Conservation (phyloP, 2,797 vertebrate species). For the Tinamus major region DNA sequence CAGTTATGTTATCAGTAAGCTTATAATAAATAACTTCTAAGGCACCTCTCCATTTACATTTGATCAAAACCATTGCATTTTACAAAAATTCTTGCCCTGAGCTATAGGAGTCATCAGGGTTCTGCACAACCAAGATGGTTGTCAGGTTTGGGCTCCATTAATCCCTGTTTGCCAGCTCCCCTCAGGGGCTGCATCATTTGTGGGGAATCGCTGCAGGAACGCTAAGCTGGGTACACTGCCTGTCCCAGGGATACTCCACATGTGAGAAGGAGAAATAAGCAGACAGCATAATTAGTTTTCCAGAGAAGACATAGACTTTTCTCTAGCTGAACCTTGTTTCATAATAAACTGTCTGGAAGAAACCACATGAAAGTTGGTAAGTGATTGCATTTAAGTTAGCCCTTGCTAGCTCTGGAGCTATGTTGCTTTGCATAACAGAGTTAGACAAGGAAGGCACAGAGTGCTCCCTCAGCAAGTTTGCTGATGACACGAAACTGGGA, state of each 20-base stretch:
- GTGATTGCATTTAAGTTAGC: background rate
- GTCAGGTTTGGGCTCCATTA: background rate
- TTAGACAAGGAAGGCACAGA: background rate
- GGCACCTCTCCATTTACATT: background rate
- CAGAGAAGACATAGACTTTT: background rate
- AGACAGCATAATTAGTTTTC: background rate
- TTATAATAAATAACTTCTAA: background rate
- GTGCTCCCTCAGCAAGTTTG: no score
- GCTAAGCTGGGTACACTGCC: accelerated
- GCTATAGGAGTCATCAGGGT: accelerated
- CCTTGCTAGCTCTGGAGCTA: background rate
- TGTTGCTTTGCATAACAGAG: background rate
- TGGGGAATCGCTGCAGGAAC: background rate
- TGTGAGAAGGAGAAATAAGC: background rate
- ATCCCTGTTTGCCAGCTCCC: accelerated
- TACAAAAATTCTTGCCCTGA: background rate
- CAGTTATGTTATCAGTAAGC: background rate
- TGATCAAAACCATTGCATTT: background rate
- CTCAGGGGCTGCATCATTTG: background rate
- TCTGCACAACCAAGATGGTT: background rate
- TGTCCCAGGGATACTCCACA: accelerated
- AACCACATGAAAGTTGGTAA: background rate
- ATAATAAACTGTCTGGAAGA: background rate
- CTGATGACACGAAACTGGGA: no score
- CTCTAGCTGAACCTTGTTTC: accelerated